Base-by-base conservation (phyloP, 2,888 invertebrate species). In the Theodoxus fluviatilis region DNA sequence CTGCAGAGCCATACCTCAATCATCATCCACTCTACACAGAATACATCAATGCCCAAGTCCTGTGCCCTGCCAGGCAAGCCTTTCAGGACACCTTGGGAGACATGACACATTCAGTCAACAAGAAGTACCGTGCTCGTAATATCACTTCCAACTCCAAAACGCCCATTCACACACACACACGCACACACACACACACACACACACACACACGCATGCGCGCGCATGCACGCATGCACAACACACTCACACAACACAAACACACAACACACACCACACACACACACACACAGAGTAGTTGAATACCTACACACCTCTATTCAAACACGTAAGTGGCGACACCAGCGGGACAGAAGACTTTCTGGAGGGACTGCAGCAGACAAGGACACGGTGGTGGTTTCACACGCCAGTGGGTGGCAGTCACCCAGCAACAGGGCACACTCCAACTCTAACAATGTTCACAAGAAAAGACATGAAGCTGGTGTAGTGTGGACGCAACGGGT, bases 201-300 rank as follows among this genome's bases (percentile, higher is more conserved):
- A 28, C 57, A 33, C 28, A 57, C 15, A 4, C 57, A 28, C 57
- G 25, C 57, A 57, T 6, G 18, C 22, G n/a, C 57, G 18, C 57
- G 57, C 28, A 57, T 12, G 12, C 57, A 28, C 57, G 25, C 57
- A 57, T 6, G 18, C 22, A 28, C 28, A 4, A 49, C 52, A 49
- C 52, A 49, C 52, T 22, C 52, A 18, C 52, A 49, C 52, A 49
- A 49, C 52, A 49, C 52, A 9, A 3, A 49, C 52, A 9, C 52
- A 49, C 52, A 49, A 49, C 18, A 49, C 52, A 49, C 52, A 49
- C 52, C 35, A 25, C 57, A 57, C 57, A 25, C 57, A 57, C 57
- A 57, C 57, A 25, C 57, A 57, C 57, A 7, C 57, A 57, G 43
- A 15, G 7, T 22, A 25, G 55, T 18, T 22, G 7, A 52, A 7